Evolutionary conservation across 2,888 invertebrate species (phyloP), one percentile per base, ranked within the genome.

Genomic region (Sarcophaga caerulescens): DNA sequence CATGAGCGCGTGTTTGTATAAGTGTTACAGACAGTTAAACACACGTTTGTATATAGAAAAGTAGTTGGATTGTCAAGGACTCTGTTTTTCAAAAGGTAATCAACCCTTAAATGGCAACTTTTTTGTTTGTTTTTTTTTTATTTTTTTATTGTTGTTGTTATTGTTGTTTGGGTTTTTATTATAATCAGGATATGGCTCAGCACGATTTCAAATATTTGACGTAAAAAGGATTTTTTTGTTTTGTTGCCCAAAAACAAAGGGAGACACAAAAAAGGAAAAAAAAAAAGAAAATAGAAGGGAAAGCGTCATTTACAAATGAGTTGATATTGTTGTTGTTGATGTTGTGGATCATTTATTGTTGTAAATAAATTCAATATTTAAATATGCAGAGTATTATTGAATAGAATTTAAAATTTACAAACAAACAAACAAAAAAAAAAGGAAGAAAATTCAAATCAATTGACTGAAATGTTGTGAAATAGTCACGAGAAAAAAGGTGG

Each of bases 11-110:
- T 35, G 35, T 35, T 2, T 35, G 35, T 10, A 35, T 8, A 35
- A 35, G 35, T 52, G 76, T 57, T 60, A 66, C 65, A 66, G 45
- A 14, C 25, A 60, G 21, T 75, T 44, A 57, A 45, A 79, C 69
- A 47, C 65, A 70, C 57, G 63, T 45, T 1, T 68, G 45, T 21
- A 44, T 68, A 11, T 47, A 65, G 75, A 59, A 81, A 81, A 52
- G 65, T 60, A 21, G 60, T n/a, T 62, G 77, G 77, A 81, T 81
- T 81, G 84, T 84, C 86, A 86, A 86, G 86, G 86, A 78, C 86
- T 84, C 81, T 74, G 45, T 52, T 59, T 68, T 70, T 68, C 25
- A 63, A 63, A 66, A 86, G 86, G 84, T 86, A 86, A 86, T 81
- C 86, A 86, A 86, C 86, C 86, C 86, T 77, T 84, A 84, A 83